Evolutionary conservation across 2,888 invertebrate genomes (phyloP).

Genomic region (Strigamia crassipes): DNA sequence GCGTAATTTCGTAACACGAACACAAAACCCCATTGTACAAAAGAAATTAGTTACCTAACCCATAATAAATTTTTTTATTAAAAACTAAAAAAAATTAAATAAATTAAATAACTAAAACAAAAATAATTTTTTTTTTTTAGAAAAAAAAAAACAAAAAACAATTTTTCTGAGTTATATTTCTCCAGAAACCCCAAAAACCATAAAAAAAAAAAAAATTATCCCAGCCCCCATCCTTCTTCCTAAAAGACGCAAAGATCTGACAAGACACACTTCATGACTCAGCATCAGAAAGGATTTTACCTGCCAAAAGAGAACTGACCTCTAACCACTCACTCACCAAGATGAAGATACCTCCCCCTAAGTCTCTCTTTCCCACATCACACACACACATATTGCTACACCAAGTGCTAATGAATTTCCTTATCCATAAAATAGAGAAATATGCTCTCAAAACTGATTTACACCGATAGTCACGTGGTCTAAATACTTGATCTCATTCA

Average conservation of each 20-base stretch:
- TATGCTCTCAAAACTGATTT: not conserved
- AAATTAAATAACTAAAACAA: not conserved
- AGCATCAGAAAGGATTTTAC: constrained; percentile 29
- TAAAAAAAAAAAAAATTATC: constrained; percentile 1
- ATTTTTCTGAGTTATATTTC: not conserved
- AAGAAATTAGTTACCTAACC: constrained; percentile 29
- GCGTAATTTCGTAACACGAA: constrained; percentile 28
- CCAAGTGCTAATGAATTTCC: constrained; percentile 24
- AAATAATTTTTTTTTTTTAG: too few species aligned
- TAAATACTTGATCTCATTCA: not conserved
- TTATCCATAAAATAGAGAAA: not conserved
- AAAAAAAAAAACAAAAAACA: not conserved
- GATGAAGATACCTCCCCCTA: not conserved
- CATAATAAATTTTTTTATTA: too few species aligned
- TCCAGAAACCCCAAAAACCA: not conserved
- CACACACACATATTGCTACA: not conserved
- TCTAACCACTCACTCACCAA: constrained; percentile 22
- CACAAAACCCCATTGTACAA: not conserved
- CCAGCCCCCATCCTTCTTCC: not conserved
- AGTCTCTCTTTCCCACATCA: not conserved
- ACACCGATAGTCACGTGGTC: not conserved
- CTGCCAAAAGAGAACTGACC: constrained; percentile 40
- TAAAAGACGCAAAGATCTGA: constrained; percentile 24
- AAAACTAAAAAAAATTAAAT: not conserved
- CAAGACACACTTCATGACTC: constrained; percentile 40